Evolutionary conservation across 2,113 vertebrate species (phyloP).

Genomic region (Microcebus tavaratra): DNA sequence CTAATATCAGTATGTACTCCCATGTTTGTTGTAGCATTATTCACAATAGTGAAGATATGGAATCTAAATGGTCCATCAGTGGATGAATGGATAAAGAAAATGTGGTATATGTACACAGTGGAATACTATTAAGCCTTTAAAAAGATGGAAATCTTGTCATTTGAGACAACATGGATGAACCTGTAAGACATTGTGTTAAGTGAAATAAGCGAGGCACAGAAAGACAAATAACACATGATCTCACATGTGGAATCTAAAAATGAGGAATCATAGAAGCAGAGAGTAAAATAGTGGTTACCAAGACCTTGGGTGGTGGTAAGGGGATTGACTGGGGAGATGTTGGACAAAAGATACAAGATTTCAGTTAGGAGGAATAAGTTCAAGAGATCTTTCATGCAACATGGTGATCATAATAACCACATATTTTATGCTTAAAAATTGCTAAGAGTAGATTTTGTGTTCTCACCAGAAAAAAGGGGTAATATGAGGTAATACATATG

Average conservation of each 20-base stretch:
- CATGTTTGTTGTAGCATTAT: neutral
- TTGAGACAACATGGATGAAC: neutral
- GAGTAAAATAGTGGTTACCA: neutral
- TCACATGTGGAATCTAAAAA: neutral
- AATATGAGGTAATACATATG: neutral
- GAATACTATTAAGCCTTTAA: neutral
- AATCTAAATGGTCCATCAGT: neutral
- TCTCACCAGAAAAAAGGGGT: neutral
- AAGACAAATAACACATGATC: neutral
- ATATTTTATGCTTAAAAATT: neutral
- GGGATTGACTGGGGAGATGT: neutral
- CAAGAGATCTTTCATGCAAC: neutral
- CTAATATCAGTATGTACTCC: neutral
- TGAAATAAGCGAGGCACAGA: neutral
- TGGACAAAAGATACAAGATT: neutral
- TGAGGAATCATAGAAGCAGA: neutral
- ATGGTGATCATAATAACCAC: neutral
- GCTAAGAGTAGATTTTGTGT: neutral
- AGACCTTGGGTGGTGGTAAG: neutral
- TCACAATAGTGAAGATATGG: neutral
- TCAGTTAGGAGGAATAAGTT: neutral
- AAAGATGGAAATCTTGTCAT: neutral
- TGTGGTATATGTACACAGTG: neutral
- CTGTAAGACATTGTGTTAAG: neutral
- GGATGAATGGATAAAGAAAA: neutral